Conservation (phyloP, 2,113 vertebrate species). For the Myocastor coypus region DNA sequence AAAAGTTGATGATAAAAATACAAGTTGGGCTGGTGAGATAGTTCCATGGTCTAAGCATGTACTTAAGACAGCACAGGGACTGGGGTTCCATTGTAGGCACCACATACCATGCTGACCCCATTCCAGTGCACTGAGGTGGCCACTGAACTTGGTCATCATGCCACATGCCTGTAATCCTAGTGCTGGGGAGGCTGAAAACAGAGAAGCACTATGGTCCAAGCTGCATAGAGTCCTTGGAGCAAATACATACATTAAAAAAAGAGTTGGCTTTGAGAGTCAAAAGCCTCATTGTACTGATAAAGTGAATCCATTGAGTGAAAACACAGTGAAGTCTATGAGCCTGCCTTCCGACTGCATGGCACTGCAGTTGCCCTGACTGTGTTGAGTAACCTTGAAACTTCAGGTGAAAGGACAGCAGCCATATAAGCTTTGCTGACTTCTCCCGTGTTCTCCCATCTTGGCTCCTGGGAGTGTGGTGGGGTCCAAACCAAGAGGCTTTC, state of each 20-base stretch:
- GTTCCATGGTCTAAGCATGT: no score
- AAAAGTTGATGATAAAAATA: background rate
- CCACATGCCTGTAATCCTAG: no score
- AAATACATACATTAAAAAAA: no score
- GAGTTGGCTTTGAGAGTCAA: background rate
- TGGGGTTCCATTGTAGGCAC: no score
- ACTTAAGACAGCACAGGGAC: no score
- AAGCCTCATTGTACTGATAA: background rate
- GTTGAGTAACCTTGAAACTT: background rate
- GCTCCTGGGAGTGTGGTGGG: background rate
- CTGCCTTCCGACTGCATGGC: background rate
- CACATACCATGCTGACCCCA: no score
- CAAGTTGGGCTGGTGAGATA: background rate
- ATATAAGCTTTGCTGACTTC: background rate
- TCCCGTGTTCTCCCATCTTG: background rate
- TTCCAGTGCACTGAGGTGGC: no score
- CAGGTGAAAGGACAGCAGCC: background rate
- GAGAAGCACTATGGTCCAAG: no score
- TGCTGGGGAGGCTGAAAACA: no score
- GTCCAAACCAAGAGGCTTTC: background rate
- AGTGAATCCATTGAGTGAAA: background rate
- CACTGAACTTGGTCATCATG: no score
- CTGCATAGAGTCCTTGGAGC: no score
- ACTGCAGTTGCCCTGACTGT: background rate
- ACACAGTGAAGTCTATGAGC: background rate